Evolutionary conservation across 2,797 vertebrate genomes (phyloP).

Genomic region (Caiman crocodilus): DNA sequence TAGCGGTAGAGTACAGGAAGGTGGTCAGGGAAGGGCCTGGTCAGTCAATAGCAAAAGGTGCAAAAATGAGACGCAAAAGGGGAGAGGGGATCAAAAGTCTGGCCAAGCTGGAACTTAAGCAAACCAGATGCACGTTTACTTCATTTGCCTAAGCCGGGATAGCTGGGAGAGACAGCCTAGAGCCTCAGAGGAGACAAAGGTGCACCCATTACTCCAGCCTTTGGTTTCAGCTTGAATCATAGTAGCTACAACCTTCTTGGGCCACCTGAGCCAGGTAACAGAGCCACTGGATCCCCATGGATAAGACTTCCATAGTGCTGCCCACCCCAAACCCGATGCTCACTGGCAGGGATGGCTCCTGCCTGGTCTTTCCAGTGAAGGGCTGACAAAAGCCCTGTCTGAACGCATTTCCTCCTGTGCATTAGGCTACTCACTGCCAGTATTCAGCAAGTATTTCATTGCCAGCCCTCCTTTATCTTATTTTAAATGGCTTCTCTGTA

Average conservation of each 20-base stretch:
- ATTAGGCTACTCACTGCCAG: background rate
- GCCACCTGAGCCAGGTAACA: accelerated
- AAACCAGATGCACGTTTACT: background rate
- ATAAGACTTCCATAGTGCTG: background rate
- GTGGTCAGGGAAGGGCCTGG: background rate
- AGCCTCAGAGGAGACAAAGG: background rate
- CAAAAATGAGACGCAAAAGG: accelerated
- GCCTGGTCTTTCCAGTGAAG: accelerated
- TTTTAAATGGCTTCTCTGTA: background rate
- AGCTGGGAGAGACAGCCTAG: background rate
- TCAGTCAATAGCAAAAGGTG: background rate
- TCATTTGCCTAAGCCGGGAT: background rate
- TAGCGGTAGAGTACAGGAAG: background rate
- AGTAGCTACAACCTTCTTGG: background rate
- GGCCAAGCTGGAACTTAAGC: background rate
- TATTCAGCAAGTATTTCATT: accelerated
- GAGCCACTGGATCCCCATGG: background rate
- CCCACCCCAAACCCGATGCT: accelerated
- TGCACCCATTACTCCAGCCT: background rate
- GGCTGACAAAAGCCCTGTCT: background rate
- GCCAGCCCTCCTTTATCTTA: background rate
- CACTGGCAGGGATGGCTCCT: accelerated
- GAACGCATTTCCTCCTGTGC: background rate
- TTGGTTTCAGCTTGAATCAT: accelerated
- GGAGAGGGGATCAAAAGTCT: background rate